Evolutionary conservation across 2,888 invertebrate species (phyloP), one percentile per base, ranked within the genome.

Genomic region (Rotaria magnacalcarata): DNA sequence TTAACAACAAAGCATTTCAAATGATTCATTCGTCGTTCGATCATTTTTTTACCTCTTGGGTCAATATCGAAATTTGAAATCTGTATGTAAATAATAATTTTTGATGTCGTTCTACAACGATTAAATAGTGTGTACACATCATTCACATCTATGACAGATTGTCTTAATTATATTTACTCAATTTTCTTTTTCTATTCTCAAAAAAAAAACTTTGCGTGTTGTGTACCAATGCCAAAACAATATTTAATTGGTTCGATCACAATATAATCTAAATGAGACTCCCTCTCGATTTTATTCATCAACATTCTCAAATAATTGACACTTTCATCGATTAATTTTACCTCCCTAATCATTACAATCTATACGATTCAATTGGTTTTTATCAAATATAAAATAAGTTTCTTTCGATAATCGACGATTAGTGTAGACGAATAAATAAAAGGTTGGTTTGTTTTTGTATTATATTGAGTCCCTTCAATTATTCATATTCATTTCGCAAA

Each of bases 151-250:
- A 27, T 67, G 67, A 67, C 67, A 34, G 67, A 67, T 67, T 67
- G 67, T 34, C 67, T 67, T 67, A 67, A 67, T 67, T 67, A 67
- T 67, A 67, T 67, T 67, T 67, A 67, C 67, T 67, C 67, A 67
- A 67, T 67, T 67, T 67, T 67, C 67, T 67, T 67, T 34, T 67
- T 67, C 67, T 67, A 67, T 67, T 67, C 67, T 67, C 67, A 67
- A 67, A 34, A 27, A 27, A 54, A 54, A 58, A 24, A 11, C 67
- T 34, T 67, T 67, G 67, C 67, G 27, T 67, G 67, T 67, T 67
- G 14, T 54, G 21, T 54, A 21, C 54, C 54, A 54, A 54, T 54
- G 54, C 19, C 21, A 54, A 54, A 54, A 54, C 21, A 54, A 54
- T 54, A 54, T 58, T 67, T 67, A 67, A 67, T 67, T 67, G 67